Percentiles rank a stretch among this genome's conserved stretches.
Evolutionary conservation across 2,113 vertebrate species (phyloP).

Genomic region (Campylorhamphus procurvoides): DNA sequence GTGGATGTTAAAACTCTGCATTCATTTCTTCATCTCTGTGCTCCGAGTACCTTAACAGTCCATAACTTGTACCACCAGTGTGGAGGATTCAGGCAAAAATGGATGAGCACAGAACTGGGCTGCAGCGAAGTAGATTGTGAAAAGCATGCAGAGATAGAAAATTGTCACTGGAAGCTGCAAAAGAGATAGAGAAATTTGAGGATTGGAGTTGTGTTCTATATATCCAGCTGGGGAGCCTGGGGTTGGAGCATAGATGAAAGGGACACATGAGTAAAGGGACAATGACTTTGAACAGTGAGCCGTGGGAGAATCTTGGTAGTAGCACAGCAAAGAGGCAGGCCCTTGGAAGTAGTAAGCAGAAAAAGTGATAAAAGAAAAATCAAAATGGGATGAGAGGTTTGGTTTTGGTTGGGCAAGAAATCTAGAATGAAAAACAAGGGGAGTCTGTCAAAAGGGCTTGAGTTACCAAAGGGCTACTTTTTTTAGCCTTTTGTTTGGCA

Average conservation of each 20-base stretch:
- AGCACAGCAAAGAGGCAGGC: background rate
- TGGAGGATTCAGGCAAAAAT: background rate
- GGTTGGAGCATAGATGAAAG: background rate
- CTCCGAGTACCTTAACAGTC: background rate
- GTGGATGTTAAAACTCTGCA: background rate
- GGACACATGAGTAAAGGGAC: background rate
- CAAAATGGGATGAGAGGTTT: background rate
- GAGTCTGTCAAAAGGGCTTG: background rate
- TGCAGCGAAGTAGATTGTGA: background rate
- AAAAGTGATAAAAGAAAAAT: background rate
- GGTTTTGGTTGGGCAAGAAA: background rate
- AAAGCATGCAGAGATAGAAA: background rate
- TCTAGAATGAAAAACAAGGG: background rate
- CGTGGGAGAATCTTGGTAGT: background rate
- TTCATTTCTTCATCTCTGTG: background rate
- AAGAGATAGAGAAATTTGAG: background rate
- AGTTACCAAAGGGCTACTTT: background rate
- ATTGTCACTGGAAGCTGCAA: background rate
- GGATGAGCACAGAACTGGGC: background rate
- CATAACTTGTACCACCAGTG: background rate
- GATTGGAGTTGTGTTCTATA: background rate
- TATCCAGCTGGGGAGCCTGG: background rate
- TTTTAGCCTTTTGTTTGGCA: background rate
- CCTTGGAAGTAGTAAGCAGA: background rate
- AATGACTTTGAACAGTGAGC: background rate